phyloP scores from a whole-genome alignment of 2,797 vertebrate genomes.

The Coreius guichenoti region DNA sequence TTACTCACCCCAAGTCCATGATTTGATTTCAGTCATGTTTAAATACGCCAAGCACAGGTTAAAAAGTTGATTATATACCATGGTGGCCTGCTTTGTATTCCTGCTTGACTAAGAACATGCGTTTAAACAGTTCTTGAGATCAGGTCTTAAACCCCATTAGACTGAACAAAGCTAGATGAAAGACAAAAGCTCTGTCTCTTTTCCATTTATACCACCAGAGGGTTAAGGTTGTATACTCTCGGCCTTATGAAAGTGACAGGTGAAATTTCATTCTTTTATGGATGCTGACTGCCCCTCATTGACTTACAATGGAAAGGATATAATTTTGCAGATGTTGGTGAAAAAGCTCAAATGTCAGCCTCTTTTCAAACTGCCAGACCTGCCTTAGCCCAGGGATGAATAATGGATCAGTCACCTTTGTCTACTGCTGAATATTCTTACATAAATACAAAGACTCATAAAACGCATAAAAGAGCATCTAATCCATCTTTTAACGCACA shows the following conservation, averaged over 20 bases:
- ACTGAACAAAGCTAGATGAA: background rate
- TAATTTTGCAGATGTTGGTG: conserved; percentile 91
- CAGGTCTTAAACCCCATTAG: conserved; percentile 13
- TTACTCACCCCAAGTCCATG: background rate
- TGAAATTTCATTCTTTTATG: conserved; percentile 91
- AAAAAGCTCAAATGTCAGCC: conserved; percentile 96
- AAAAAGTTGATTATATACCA: background rate
- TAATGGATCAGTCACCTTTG: conserved; percentile 95
- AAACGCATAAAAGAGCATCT: conserved; percentile 78
- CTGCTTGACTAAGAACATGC: background rate
- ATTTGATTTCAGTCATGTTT: background rate
- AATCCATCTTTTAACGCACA: conserved; percentile 86
- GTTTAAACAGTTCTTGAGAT: background rate
- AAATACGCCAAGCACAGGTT: background rate
- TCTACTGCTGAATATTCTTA: conserved; percentile 95
- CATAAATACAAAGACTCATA: conserved; percentile 87
- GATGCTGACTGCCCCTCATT: conserved; percentile 86
- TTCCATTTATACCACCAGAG: conserved; percentile 54
- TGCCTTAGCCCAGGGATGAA: conserved; percentile 90
- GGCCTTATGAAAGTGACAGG: conserved; percentile 89
- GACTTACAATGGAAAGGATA: conserved; percentile 92
- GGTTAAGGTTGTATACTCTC: conserved; percentile 86
- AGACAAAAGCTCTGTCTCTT: conserved; percentile 23
- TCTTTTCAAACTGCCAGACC: conserved; percentile 91
- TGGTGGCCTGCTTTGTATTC: background rate